Conservation (phyloP, 2,888 invertebrate genomes). For the Acanthosoma haemorrhoidale region DNA sequence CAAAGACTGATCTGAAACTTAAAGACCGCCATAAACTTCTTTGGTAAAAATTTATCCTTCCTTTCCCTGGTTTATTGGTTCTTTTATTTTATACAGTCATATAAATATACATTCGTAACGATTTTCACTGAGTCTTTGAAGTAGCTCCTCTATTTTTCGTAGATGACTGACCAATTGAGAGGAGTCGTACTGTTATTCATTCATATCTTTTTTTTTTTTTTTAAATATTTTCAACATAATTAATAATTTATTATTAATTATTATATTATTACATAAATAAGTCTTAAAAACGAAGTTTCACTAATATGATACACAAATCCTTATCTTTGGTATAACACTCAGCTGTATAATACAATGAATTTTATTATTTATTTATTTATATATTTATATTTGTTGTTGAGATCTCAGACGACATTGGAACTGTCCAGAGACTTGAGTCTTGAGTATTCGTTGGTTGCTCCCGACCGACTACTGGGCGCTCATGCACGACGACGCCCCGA, state of each 20-base stretch:
- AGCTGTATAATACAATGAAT: conserved; percentile 37
- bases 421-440: conserved; percentile 27
- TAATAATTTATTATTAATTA: conserved; percentile 21
- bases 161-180: background rate
- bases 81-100: conserved; percentile 26
- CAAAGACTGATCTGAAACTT: background rate
- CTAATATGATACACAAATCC: conserved; percentile 36
- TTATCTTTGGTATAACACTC: conserved; percentile 40
- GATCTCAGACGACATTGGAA: conserved; percentile 14
- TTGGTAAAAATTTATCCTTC: conserved; percentile 25
- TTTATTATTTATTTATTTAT: background rate
- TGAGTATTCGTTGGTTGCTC: conserved; percentile 32
- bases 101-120: conserved; percentile 27
- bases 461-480: conserved; percentile 51
- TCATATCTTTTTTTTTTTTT: background rate
- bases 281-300: conserved; percentile 30
- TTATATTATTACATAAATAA: conserved; percentile 28
- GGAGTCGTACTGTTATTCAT: background rate
- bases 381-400: conserved; percentile 11
- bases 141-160: background rate
- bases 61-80: conserved; percentile 6
- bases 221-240: conserved; percentile 14
- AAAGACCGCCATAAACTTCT: conserved; percentile 10
- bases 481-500: conserved; percentile 61
- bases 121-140: conserved; percentile 16